Percentiles rank a stretch among this genome's conserved stretches.
Evolutionary conservation across 2,888 invertebrate genomes (phyloP).

Genomic region (Rhogogaster chlorosoma): DNA sequence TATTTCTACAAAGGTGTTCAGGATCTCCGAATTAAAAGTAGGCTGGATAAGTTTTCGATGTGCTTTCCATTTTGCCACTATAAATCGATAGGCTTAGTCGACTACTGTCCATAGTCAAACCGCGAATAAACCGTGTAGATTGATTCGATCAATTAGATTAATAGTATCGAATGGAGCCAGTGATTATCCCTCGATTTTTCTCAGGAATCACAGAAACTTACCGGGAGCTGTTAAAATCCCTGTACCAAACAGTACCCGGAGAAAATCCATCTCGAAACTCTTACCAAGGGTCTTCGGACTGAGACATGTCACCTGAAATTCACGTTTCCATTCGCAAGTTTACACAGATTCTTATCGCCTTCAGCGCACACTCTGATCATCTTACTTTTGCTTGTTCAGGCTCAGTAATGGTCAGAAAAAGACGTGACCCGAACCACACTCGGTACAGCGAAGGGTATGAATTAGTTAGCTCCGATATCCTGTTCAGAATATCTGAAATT

Average conservation of each 20-base stretch:
- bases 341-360: not conserved
- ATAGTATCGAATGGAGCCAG: not conserved
- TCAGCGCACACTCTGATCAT: not conserved
- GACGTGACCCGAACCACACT: constrained; percentile 61
- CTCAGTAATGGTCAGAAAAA: constrained; percentile 60
- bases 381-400: constrained; percentile 65
- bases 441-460: constrained; percentile 63
- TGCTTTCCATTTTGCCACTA: constrained; percentile 81
- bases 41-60: constrained; percentile 82
- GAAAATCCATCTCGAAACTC: constrained; percentile 39
- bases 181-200: not conserved
- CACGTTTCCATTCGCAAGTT: not conserved
- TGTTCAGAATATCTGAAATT: constrained; percentile 61
- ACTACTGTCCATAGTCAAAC: no score
- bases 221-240: constrained; percentile 67
- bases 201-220: constrained; percentile 50
- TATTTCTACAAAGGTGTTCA: constrained; percentile 82
- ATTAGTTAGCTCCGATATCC: constrained; percentile 57
- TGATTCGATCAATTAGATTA: no score
- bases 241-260: constrained; percentile 62
- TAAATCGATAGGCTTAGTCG: constrained; percentile 47
- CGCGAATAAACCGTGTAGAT: no score
- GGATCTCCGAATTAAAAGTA: constrained; percentile 82
- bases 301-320: not conserved
- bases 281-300: not conserved